Evolutionary conservation across 2,113 vertebrate species (phyloP).

Genomic region (Neodontobutis hainanensis): DNA sequence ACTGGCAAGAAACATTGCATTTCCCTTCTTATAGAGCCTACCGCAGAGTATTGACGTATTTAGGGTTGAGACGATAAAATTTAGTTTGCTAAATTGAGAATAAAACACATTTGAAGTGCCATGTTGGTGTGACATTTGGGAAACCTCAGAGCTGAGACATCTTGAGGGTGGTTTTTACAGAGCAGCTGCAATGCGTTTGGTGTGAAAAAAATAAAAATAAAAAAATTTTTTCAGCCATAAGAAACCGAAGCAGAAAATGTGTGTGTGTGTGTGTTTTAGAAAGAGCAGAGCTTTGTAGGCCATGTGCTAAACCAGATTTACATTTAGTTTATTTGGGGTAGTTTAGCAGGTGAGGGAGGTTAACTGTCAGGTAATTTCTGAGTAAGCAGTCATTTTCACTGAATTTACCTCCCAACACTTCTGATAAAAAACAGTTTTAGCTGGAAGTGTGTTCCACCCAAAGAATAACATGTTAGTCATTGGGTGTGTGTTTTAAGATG

Average conservation of each 20-base stretch:
- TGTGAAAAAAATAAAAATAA: constrained; percentile 1
- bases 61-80: constrained; percentile 2
- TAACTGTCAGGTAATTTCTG: background rate
- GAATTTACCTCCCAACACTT: background rate
- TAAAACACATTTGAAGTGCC: constrained; percentile 9
- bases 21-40: constrained; percentile 5
- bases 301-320: constrained; percentile 21
- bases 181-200: constrained; percentile 9
- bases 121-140: background rate
- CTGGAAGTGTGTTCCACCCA: background rate
- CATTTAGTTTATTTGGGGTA: constrained; percentile 2
- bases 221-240: constrained; percentile 3
- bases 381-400: background rate
- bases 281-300: background rate
- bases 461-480: too few relatives aligned
- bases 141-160: constrained; percentile 18
- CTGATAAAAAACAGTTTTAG: background rate
- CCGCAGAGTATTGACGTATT: constrained; percentile 2
- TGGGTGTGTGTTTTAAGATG: background rate
- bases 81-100: constrained; percentile 14
- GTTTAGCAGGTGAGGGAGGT: background rate
- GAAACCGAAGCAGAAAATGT: background rate
- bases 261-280: constrained; percentile 23
- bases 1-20: constrained; percentile 7
- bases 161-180: constrained; percentile 3